Base-by-base conservation (phyloP, 2,113 vertebrate species). In the Gorsachius goisagi region DNA sequence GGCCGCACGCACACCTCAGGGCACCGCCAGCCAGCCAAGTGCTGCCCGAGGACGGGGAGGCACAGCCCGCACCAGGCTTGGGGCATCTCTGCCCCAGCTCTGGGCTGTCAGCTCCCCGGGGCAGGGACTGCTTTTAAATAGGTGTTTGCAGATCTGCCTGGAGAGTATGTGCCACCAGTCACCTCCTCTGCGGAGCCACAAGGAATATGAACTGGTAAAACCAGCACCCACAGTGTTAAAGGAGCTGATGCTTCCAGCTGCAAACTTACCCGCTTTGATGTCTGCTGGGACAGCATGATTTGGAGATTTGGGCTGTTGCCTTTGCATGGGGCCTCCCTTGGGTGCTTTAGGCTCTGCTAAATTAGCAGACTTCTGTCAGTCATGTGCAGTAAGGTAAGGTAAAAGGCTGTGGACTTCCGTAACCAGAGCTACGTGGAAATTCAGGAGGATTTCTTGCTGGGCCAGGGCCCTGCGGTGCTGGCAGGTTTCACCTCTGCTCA, bases 401-500 rank as follows among this genome's bases (percentile, higher is more conserved):
- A 50, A 68, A 68, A 89, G 41, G 24, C 69, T 84, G 56, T 56
- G 63, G 74, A 56, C 16, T 16, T 24, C 62, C 35, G 30, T 24
- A 90, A 75, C 26, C 26, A 52, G 53, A 66, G 37, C 28, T 53
- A 27, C 7, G 2, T 63, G 95, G 91, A 91, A 92, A 95, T 88
- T 88, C 63, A 66, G 92, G 41, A 93, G 81, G 84, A 77, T 63
- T 89, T 95, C 74, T 91, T 19, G 37, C 50, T 41, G 45, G 52
- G 58, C 9, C 4, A 23, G 45, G 39, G 47, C 56, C 30, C 5
- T 81, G 64, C 14, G 0, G 0, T 49, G 26, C 26, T 3, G 5
- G 20, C 5, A 0, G 69, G 91, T 97, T 97, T 97, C 89, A 85
- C 37, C 92, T 96, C 96, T 93, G 86, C 89, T 95, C 92, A 95